Base-by-base conservation (phyloP, 1,140 invertebrate genomes). In the Drosophila obscura region DNA sequence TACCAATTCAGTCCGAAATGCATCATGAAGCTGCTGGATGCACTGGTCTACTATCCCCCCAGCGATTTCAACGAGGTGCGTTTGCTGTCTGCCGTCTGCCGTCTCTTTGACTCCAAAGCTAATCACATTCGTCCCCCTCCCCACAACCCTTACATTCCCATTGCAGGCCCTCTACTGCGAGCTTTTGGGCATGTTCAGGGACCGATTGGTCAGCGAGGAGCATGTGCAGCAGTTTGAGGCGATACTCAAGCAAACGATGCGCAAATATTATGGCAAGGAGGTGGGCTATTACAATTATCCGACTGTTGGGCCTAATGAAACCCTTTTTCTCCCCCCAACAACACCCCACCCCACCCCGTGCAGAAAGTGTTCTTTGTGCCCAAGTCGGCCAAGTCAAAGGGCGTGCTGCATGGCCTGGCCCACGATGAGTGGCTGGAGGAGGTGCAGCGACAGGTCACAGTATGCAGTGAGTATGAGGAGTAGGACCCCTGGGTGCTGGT, bases 141-240 rank as follows among this genome's bases (percentile, higher is more conserved):
- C 19, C n/a, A n/a, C n/a, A n/a, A n/a, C 4, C 31, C 45, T 1
- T 16, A 16, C 7, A 1, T 31, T 39, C 24, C 19, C 9, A n/a
- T 78, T 94, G 52, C 84, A 96, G 94, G 94, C 95, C 13, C 93
- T 96, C 76, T 92, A 93, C 43, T 95, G 96, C 82, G 97, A 98
- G 94, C 95, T 95, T 5, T 91, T 94, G 24, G 92, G 95, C 71
- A 93, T 97, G 74, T 98, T 98, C 91, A 93, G 94, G 66, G 96
- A 98, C 84, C 94, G 95, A 80, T 92, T 98, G 22, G 94, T 95
- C 2, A 94, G 93, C 35, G 92, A 93, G 24, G 94, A 96, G 19
- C 95, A 97, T 71, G 93, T 93, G 48, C 90, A 92, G 3, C 94
- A 94, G 83, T 97, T 97, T 91, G 94, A 96, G 74, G 87, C 92